These are phyloP conservation scores for Eupithecia pulchellata DNA, from an alignment of 2,888 invertebrate species.

Conservation along the genomic window DNA sequence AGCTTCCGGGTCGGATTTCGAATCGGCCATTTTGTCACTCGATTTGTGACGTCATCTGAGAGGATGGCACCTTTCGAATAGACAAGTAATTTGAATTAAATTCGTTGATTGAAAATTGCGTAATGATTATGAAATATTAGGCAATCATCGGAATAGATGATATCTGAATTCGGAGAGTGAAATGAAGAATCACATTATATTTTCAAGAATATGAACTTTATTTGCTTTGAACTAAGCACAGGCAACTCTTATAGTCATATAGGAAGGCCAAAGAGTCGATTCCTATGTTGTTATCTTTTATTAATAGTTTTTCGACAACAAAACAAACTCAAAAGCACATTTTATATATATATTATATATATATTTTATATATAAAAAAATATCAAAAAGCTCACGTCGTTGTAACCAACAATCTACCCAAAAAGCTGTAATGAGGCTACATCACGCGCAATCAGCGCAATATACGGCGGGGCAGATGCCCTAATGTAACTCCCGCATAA, in stretches of 20 bases:
- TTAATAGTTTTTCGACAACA: not conserved
- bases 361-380: slow-evolving; percentile 1
- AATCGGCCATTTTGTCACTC: slow-evolving; percentile 43
- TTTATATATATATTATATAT: no score
- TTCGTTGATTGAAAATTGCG: not conserved
- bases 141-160: not conserved
- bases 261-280: not conserved
- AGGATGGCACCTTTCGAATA: not conserved
- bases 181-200: not conserved
- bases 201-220: not conserved
- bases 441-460: slow-evolving; percentile 64
- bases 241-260: not conserved
- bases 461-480: slow-evolving; percentile 58
- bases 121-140: slow-evolving; percentile 3
- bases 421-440: slow-evolving; percentile 60
- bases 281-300: not conserved
- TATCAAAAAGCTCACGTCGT: not conserved
- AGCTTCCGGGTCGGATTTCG: slow-evolving; percentile 42
- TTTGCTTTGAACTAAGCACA: not conserved
- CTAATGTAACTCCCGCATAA: slow-evolving; percentile 61
- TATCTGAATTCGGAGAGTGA: not conserved
- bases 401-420: slow-evolving; percentile 27
- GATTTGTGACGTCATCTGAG: slow-evolving; percentile 37
- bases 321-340: no score
- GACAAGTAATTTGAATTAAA: not conserved